A percentile compares a stretch with the other conserved stretches of the same genome.
phyloP scores from a whole-genome alignment of 1,140 invertebrate species.

The Popillia japonica region DNA sequence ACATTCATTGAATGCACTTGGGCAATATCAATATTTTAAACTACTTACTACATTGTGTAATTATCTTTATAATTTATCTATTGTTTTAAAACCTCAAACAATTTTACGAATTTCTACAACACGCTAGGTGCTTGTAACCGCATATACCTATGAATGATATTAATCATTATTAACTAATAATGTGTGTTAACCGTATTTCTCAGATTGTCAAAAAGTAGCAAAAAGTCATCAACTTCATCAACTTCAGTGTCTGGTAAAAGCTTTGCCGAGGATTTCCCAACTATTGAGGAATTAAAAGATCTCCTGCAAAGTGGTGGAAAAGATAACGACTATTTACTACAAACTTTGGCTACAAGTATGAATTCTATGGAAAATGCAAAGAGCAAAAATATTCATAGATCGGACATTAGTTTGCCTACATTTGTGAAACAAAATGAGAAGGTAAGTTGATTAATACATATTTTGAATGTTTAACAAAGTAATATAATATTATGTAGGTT shows the following conservation, averaged over 20 bases:
- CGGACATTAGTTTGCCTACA: conserved; percentile 78
- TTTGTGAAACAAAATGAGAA: conserved; percentile 75
- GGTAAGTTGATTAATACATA: conserved; percentile 59
- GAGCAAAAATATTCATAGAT: conserved; percentile 60
- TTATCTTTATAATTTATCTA: too few species aligned
- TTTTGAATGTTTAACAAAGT: background rate
- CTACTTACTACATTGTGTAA: too few species aligned
- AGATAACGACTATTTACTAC: conserved; percentile 71
- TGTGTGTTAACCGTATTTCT: background rate
- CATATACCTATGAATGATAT: too few species aligned
- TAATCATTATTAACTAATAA: too few species aligned
- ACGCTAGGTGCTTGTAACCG: too few species aligned
- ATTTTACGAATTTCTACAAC: too few species aligned
- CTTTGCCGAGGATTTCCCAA: conserved; percentile 66
- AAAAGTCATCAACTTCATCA: conserved; percentile 60
- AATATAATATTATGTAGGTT: conserved; percentile 62
- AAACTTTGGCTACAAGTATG: conserved; percentile 68
- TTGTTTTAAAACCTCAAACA: too few species aligned
- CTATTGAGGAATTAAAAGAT: conserved; percentile 72
- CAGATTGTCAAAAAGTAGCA: conserved; percentile 53
- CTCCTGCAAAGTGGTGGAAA: conserved; percentile 72
- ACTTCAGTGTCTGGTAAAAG: conserved; percentile 62
- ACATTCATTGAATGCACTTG: too few species aligned
- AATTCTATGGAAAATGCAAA: conserved; percentile 52
- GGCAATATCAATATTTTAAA: too few species aligned